Percentiles rank a stretch among this genome's conserved stretches.
These are phyloP conservation scores for Apamea sordens DNA, from an alignment of 2,888 invertebrate species.

Conservation along the genomic window DNA sequence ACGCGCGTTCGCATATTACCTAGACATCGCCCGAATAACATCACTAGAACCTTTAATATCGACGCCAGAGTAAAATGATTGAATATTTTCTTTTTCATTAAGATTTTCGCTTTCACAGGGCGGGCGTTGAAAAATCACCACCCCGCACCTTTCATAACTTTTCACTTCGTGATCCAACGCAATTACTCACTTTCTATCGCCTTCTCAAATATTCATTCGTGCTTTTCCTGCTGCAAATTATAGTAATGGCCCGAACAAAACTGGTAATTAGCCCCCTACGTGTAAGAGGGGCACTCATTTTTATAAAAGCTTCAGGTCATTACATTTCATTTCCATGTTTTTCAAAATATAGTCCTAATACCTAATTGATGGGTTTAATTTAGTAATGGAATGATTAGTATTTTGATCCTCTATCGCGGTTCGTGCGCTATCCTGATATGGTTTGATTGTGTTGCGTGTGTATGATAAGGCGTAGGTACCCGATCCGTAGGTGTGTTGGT, in stretches of 20 bases:
- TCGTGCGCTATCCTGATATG: slow-evolving; percentile 22
- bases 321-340: slow-evolving; percentile 59
- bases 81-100: slow-evolving; percentile 88
- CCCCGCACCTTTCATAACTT: slow-evolving; percentile 90
- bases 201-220: slow-evolving; percentile 90
- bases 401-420: slow-evolving; percentile 24
- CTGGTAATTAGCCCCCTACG: slow-evolving; percentile 85
- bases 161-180: slow-evolving; percentile 90
- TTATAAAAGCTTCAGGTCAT: slow-evolving; percentile 72
- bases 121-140: slow-evolving; percentile 86
- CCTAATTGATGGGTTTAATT: slow-evolving; percentile 77
- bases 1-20: slow-evolving; percentile 46
- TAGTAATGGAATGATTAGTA: slow-evolving; percentile 71
- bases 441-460: slow-evolving; percentile 60
- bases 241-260: slow-evolving; percentile 87
- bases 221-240: slow-evolving; percentile 89
- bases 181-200: slow-evolving; percentile 90
- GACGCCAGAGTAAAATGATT: slow-evolving; percentile 75
- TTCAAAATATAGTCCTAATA: slow-evolving; percentile 61
- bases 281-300: slow-evolving; percentile 78
- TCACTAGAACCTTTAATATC: slow-evolving; percentile 66
- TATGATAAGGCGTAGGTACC: slow-evolving; percentile 62
- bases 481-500: slow-evolving; percentile 73
- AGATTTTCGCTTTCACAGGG: slow-evolving; percentile 84
- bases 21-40: slow-evolving; percentile 6